Base-by-base conservation (phyloP, 2,888 invertebrate genomes). In the Didymodactylos carnosus region DNA sequence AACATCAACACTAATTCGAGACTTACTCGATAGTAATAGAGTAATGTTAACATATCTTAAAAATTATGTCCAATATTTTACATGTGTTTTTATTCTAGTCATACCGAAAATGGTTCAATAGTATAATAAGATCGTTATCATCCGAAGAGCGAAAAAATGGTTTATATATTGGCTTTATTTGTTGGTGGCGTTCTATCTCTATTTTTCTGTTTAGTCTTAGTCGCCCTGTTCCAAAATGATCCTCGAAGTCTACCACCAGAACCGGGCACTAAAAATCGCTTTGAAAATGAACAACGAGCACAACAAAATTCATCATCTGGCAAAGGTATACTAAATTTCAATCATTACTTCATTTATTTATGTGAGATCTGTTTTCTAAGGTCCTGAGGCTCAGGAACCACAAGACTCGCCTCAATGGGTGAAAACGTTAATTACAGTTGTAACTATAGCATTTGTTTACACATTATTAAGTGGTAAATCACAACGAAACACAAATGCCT, bases 401-500 rank as follows among this genome's bases (percentile, higher is more conserved):
- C 62, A 62, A 62, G 35, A 35, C 29, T 35, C 62, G n/a, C n/a
- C n/a, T n/a, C n/a, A n/a, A n/a, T n/a, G n/a, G n/a, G n/a, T n/a
- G n/a, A n/a, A n/a, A 62, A 62, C 35, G 35, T 10, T 62, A 35
- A 5, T 62, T 35, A 35, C 62, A 1, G n/a, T 62, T 3, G 4
- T 62, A 19, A 35, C 62, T 10, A 62, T 62, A 35, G 8, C 35
- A 3, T n/a, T 62, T 35, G 19, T 35, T 3, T 62, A 11, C 19
- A 35, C 35, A 5, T 35, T 10, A 35, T 62, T 35, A 10, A 62
- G 35, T 6, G 35, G 35, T 35, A 35, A 87, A 90, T 39, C 87
- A 89, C n/a, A 85, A 89, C 74, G 86, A 90, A 77, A 88, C 90
- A 0, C 81, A 90, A 51, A 81, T 90, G 73, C 87, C 90, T 76